Evolutionary conservation across 1,140 invertebrate genomes (phyloP).

Genomic region (Rhagoletis pomonella): DNA sequence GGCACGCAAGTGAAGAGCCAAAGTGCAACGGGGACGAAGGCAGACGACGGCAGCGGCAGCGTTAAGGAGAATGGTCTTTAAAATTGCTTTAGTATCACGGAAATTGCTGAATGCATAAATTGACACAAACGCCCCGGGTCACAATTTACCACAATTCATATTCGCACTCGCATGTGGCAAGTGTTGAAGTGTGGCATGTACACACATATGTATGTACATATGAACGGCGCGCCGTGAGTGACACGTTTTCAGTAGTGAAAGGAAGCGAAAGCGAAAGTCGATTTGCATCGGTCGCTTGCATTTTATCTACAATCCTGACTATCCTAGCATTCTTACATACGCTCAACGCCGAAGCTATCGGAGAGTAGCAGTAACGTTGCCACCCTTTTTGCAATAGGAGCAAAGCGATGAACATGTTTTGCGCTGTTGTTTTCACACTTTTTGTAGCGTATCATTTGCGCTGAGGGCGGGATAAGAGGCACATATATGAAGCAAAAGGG

Average conservation of each 20-base stretch:
- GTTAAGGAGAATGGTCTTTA: neutral
- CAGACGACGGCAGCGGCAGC: neutral
- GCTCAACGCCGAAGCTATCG: neutral
- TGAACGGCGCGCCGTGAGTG: neutral
- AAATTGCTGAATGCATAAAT: conserved; percentile 55
- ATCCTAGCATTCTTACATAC: neutral
- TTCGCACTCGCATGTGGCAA: neutral
- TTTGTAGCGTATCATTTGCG: neutral
- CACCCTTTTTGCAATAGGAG: neutral
- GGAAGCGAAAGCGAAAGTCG: conserved; percentile 50
- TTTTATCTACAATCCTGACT: neutral
- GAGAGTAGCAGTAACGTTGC: neutral
- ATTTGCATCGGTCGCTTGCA: conserved; percentile 18
- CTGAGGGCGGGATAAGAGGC: neutral
- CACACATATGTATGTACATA: neutral
- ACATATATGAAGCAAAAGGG: neutral
- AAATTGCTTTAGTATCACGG: conserved; percentile 53
- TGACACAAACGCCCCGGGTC: conserved; percentile 52
- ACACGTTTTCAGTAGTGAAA: neutral
- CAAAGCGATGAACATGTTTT: neutral
- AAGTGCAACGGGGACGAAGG: neutral
- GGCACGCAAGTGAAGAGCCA: neutral
- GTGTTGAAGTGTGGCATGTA: neutral
- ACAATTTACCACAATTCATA: conserved; percentile 53
- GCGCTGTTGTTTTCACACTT: neutral